Percentiles rank a stretch among this genome's conserved stretches.
phyloP scores from a whole-genome alignment of 1,140 invertebrate genomes.

The Cydia amplana region DNA sequence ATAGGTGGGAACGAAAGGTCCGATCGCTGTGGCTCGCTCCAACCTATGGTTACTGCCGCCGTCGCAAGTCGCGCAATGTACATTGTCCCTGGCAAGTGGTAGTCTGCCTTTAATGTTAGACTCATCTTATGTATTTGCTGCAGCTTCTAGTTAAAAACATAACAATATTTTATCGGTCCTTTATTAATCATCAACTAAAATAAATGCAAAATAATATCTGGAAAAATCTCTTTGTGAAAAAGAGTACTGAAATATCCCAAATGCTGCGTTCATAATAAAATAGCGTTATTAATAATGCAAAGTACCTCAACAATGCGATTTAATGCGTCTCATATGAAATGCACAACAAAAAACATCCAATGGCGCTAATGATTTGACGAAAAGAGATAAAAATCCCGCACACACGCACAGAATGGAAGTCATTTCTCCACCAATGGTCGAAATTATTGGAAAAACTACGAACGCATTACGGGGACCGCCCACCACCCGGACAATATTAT shows the following conservation, averaged over 20 bases:
- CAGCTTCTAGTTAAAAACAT: too few relatives aligned
- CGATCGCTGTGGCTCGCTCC: too few relatives aligned
- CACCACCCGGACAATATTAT: conserved; percentile 48
- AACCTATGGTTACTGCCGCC: too few relatives aligned
- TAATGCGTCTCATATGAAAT: not conserved
- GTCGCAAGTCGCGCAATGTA: too few relatives aligned
- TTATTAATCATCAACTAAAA: too few relatives aligned
- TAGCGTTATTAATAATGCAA: not conserved
- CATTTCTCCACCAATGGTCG: conserved; percentile 69
- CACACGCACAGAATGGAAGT: conserved; percentile 57
- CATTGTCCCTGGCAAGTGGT: too few relatives aligned
- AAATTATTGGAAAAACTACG: conserved; percentile 70
- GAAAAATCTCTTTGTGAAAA: not conserved
- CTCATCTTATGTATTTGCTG: too few relatives aligned
- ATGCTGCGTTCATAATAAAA: not conserved
- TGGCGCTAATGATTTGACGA: conserved; percentile 42
- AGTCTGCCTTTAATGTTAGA: too few relatives aligned
- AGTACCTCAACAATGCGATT: conserved; percentile 6
- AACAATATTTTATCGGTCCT: too few relatives aligned
- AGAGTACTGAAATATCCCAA: not conserved
- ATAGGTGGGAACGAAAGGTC: too few relatives aligned
- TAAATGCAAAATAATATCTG: too few relatives aligned
- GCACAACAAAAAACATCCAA: not conserved
- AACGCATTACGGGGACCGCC: conserved; percentile 65
- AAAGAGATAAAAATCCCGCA: conserved; percentile 57